Percentiles rank a stretch among this genome's conserved stretches.
These are phyloP conservation scores for Kryphioiulus occultus DNA, from an alignment of 2,888 invertebrate species.

Conservation along the genomic window DNA sequence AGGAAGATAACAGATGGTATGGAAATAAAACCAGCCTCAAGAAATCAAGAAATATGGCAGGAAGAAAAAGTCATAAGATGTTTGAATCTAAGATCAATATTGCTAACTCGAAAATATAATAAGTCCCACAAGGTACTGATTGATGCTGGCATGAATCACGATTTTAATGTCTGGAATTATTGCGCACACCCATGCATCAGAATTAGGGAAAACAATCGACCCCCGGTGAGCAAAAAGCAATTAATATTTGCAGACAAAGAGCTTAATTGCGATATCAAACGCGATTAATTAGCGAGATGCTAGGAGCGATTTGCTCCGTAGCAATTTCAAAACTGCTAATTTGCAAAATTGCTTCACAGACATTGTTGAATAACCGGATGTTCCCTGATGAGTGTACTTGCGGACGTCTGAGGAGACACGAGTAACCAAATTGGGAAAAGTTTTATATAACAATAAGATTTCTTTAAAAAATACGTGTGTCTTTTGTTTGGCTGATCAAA, in stretches of 20 bases:
- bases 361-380: not conserved
- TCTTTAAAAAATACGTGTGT: no score
- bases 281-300: slow-evolving; percentile 18
- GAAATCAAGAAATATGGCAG: not conserved
- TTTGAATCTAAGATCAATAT: not conserved
- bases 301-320: not conserved
- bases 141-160: not conserved
- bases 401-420: not conserved
- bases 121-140: not conserved
- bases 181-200: not conserved
- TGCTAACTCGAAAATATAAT: not conserved
- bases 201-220: slow-evolving; percentile 11
- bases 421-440: not conserved
- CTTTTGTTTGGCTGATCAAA: not conserved
- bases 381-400: not conserved
- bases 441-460: no score
- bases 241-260: not conserved
- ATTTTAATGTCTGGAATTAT: not conserved
- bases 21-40: slow-evolving; percentile 1
- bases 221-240: not conserved
- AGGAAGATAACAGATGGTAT: slow-evolving; percentile 23
- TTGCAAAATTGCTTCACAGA: not conserved
- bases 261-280: not conserved
- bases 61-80: not conserved
- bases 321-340: not conserved